These are phyloP conservation scores for Ranitomeya variabilis DNA, from an alignment of 2,113 vertebrate genomes.

Conservation along the genomic window DNA sequence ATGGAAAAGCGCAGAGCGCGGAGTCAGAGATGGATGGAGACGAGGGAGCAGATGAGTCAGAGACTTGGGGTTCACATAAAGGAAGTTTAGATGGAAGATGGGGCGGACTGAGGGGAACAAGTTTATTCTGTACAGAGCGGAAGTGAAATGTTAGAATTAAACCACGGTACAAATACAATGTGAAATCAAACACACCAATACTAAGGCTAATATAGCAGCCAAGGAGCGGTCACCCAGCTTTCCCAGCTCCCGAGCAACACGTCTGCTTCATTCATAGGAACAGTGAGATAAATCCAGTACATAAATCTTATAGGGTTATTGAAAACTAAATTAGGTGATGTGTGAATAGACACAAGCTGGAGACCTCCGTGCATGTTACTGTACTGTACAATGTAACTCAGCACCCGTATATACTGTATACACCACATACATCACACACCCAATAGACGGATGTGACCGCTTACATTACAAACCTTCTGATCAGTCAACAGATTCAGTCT, in stretches of 20 bases:
- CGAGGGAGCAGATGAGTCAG: slow-evolving; percentile 71
- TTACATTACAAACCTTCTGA: background rate
- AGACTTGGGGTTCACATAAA: slow-evolving; percentile 70
- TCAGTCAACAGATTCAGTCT: background rate
- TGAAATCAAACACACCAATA: background rate
- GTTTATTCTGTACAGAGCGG: slow-evolving; percentile 76
- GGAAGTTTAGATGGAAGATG: slow-evolving; percentile 67
- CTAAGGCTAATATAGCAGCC: too few species aligned
- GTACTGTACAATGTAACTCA: background rate
- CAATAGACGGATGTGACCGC: background rate
- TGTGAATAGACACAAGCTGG: background rate
- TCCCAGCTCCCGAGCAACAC: background rate
- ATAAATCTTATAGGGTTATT: background rate
- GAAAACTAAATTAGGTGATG: background rate
- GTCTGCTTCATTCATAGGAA: background rate
- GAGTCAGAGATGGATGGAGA: slow-evolving; percentile 68
- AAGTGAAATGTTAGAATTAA: slow-evolving; percentile 59
- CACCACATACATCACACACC: background rate
- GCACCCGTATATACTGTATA: background rate
- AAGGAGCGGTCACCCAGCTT: background rate
- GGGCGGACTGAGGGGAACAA: slow-evolving; percentile 70
- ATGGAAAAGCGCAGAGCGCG: slow-evolving; percentile 64
- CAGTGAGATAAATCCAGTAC: too few species aligned
- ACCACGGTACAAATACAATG: background rate
- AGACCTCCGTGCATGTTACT: background rate